Conservation (phyloP, 2,888 invertebrate genomes). For the Nymphalis urticae region DNA sequence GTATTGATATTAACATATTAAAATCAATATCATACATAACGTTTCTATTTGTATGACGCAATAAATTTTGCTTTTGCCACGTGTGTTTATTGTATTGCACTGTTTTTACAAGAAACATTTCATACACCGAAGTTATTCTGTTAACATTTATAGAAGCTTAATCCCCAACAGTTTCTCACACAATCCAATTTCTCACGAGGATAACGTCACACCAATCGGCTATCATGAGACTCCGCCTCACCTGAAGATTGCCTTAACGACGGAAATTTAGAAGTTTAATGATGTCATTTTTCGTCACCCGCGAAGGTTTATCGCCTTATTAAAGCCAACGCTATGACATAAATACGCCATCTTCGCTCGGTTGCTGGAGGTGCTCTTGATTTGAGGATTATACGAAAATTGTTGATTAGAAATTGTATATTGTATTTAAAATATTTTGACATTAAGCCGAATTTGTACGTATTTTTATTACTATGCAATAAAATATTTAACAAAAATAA, state of each 20-base stretch:
- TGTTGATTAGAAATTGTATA: neutral
- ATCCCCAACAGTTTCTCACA: neutral
- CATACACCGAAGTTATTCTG: neutral
- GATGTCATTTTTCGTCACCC: constrained; percentile 66
- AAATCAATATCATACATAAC: too few relatives aligned
- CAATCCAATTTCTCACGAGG: constrained; percentile 17
- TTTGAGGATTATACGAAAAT: constrained; percentile 10
- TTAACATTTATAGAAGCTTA: neutral
- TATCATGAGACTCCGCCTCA: constrained; percentile 23
- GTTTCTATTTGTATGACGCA: too few relatives aligned
- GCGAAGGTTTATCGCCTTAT: constrained; percentile 64
- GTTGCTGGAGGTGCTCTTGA: constrained; percentile 18
- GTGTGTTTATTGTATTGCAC: too few relatives aligned
- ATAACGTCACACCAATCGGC: constrained; percentile 22
- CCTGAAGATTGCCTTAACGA: constrained; percentile 41
- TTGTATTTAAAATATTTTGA: neutral
- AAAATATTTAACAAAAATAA: too few relatives aligned
- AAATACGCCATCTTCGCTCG: constrained; percentile 50
- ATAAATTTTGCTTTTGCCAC: too few relatives aligned
- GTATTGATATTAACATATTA: too few relatives aligned
- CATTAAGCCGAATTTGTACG: too few relatives aligned
- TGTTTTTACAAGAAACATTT: neutral
- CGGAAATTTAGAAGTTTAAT: constrained; percentile 61
- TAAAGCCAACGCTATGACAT: constrained; percentile 61
- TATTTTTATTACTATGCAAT: too few relatives aligned